Conservation (phyloP, 2,113 vertebrate genomes). For the Psilopogon haemacephalus region DNA sequence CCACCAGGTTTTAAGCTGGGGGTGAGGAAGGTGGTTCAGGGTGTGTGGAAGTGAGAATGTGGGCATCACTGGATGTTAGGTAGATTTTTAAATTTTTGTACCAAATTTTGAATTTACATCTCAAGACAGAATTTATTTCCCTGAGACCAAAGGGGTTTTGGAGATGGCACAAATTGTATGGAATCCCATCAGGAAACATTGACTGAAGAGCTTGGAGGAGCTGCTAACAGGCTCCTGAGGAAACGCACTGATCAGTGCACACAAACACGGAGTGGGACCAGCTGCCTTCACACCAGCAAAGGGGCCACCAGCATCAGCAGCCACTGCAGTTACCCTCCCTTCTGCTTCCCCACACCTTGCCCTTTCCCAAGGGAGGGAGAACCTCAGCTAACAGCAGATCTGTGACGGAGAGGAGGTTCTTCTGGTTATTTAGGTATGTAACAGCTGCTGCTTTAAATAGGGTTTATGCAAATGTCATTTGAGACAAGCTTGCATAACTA, state of each 20-base stretch:
- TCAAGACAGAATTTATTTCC: not conserved
- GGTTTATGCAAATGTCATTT: not conserved
- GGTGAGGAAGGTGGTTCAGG: not conserved
- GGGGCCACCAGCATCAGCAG: not conserved
- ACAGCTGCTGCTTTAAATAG: not conserved
- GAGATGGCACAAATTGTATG: too few species aligned
- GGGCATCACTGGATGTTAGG: not conserved
- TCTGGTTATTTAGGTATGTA: not conserved
- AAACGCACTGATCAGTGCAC: rapidly evolving
- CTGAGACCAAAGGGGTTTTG: not conserved
- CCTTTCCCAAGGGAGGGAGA: not conserved
- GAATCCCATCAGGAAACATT: not conserved
- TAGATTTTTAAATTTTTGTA: too few species aligned
- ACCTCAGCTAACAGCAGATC: not conserved
- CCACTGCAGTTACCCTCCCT: not conserved
- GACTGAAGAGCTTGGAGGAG: not conserved
- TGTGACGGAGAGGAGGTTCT: not conserved
- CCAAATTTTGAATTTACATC: not conserved
- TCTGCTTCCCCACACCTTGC: not conserved
- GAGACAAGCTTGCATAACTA: not conserved
- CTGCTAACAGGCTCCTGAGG: not conserved
- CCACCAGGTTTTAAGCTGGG: not conserved
- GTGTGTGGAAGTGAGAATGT: rapidly evolving
- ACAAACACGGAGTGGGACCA: rapidly evolving
- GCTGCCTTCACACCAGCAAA: not conserved